Conservation (phyloP, 2,888 invertebrate species). For the Ectemnius continuus region DNA sequence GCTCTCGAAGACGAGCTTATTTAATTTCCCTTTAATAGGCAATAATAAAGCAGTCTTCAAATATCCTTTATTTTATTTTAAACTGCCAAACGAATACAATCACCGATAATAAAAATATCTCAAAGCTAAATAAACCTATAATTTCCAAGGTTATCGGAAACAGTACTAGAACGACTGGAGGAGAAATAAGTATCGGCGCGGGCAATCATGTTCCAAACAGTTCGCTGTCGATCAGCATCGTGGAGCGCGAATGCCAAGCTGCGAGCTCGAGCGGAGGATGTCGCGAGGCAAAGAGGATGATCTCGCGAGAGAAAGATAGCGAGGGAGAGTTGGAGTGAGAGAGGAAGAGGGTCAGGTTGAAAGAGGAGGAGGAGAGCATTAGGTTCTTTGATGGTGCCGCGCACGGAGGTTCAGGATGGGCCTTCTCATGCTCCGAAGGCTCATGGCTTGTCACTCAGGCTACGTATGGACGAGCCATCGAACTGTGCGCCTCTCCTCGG, state of each 20-base stretch:
- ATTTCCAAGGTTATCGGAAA: too few relatives aligned
- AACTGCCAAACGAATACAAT: too few relatives aligned
- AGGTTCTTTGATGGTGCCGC: conserved; percentile 74
- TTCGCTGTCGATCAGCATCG: neutral
- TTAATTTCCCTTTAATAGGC: too few relatives aligned
- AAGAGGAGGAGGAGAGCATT: conserved; percentile 62
- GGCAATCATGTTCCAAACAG: conserved; percentile 9
- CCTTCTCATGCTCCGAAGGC: conserved; percentile 66
- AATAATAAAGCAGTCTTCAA: too few relatives aligned
- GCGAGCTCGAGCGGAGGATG: conserved; percentile 16
- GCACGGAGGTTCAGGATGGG: conserved; percentile 53
- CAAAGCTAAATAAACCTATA: too few relatives aligned
- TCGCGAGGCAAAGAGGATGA: conserved; percentile 32
- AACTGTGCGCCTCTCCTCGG: conserved; percentile 65
- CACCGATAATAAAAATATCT: too few relatives aligned
- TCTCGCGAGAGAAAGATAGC: conserved; percentile 33
- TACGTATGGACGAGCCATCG: conserved; percentile 68
- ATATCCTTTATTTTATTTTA: too few relatives aligned
- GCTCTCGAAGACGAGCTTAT: too few relatives aligned
- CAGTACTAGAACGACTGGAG: too few relatives aligned
- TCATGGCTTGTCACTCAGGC: conserved; percentile 75
- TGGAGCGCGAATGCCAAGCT: conserved; percentile 15
- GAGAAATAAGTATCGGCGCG: conserved; percentile 12
- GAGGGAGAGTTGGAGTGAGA: conserved; percentile 37
- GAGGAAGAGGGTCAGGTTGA: conserved; percentile 31